Conservation (phyloP, 2,113 vertebrate genomes). For the Seriola aureovittata region DNA sequence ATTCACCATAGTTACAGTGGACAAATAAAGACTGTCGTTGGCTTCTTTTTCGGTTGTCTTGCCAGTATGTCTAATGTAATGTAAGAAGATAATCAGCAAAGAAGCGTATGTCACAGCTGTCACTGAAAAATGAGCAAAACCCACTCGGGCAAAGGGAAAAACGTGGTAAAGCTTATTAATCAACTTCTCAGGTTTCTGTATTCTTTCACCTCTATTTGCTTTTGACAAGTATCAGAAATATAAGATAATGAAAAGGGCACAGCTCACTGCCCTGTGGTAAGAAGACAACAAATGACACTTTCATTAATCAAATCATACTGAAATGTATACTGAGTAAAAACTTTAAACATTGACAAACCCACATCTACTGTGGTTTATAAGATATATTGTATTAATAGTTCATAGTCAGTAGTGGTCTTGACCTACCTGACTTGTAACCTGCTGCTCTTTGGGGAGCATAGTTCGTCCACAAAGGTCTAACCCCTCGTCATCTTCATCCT, state of each 20-base stretch:
- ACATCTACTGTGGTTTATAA: not conserved
- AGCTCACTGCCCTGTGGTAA: not conserved
- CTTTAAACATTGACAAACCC: not conserved
- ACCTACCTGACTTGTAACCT: not conserved
- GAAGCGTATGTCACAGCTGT: no score
- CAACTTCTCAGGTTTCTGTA: not conserved
- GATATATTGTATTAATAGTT: not conserved
- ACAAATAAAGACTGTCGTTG: no score
- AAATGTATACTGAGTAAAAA: not conserved
- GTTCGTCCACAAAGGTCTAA: not conserved
- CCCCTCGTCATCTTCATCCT: no score
- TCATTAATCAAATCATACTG: not conserved
- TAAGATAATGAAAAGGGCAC: not conserved
- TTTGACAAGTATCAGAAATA: not conserved
- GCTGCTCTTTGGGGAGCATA: not conserved
- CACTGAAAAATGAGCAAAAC: not conserved
- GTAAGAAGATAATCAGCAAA: no score
- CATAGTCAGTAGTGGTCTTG: not conserved
- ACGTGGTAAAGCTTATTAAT: not conserved
- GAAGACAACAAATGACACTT: not conserved
- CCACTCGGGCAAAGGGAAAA: not conserved
- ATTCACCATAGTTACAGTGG: no score
- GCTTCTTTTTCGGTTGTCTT: no score
- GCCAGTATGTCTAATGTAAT: no score
- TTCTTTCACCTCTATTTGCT: not conserved